phyloP scores from a whole-genome alignment of 2,888 invertebrate species.

The Pseudococcus jackbeardsleyi region DNA sequence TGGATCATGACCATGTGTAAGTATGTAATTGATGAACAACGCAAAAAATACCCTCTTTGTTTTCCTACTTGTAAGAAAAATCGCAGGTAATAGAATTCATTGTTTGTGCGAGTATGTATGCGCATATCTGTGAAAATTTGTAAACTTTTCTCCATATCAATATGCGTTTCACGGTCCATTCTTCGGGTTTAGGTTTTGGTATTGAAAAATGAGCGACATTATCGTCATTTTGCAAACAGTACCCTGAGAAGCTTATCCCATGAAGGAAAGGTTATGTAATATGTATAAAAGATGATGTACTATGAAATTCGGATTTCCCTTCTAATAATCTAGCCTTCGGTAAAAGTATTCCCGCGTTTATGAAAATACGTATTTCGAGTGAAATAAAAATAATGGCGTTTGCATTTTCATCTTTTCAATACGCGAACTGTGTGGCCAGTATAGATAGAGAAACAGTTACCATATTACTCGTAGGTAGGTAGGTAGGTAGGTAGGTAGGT shows the following conservation, averaged over 20 bases:
- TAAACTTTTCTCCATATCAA: slow-evolving; percentile 30
- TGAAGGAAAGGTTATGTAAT: slow-evolving; percentile 25
- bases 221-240: slow-evolving; percentile 27
- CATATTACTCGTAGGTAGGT: background rate
- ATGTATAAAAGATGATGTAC: slow-evolving; percentile 33
- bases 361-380: background rate
- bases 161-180: slow-evolving; percentile 37
- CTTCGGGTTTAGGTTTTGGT: slow-evolving; percentile 11
- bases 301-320: background rate
- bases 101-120: background rate
- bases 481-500: too few species aligned
- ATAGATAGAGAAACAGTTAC: too few species aligned
- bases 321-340: slow-evolving; percentile 25
- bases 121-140: slow-evolving; percentile 5
- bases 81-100: background rate
- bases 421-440: background rate
- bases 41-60: slow-evolving; percentile 14
- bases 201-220: slow-evolving; percentile 40
- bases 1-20: background rate
- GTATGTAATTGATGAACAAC: slow-evolving; percentile 2
- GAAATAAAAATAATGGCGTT: background rate
- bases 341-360: background rate
- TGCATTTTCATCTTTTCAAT: slow-evolving; percentile 4
- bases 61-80: background rate
- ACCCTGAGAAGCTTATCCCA: background rate